Base-by-base conservation (phyloP, 2,888 invertebrate species). In the Drosophila borborema region DNA sequence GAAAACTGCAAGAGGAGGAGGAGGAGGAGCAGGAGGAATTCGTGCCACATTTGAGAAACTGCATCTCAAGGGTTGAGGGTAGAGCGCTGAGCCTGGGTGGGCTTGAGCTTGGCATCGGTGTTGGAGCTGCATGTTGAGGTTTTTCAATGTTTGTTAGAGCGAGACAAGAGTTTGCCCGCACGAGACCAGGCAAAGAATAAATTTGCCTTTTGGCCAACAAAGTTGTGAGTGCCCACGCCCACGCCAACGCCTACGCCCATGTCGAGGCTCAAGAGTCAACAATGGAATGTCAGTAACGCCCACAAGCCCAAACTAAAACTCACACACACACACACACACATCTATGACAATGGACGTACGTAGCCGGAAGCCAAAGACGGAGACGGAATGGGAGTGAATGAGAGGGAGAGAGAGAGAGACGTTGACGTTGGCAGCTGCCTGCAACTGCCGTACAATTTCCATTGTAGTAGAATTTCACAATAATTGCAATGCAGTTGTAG, bases 391-490 rank as follows among this genome's bases (percentile, higher is more conserved):
- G 14, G 51, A 8, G 5, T n/a, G 28, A 51, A 46, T 28, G n/a
- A 31, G 34, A 28, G 51, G 28, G 49, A 66, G 34, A 49, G 51
- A 41, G 41, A 49, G 34, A 64, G 31, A 46, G 60, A 48, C 63
- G 64, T 64, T 51, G 60, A 60, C 65, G 68, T 43, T 63, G 71
- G 68, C 72, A 77, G 69, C 76, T 80, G 79, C 66, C 74, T 58
- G 66, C 69, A 63, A 71, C 64, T 78, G 65, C 68, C 72, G 82
- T 82, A 78, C 65, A 81, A 74, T 75, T 89, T 83, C 68, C 87
- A 77, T 85, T 84, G 89, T 85, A 85, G 87, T 85, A 89, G 82
- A 89, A 85, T 86, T 87, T 84, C 85, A 85, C 85, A 85, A 85
- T 85, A 86, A 83, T 85, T 83, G 84, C 81, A 75, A 74, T 73